Percentiles rank a stretch among this genome's conserved stretches.
Evolutionary conservation across 2,888 invertebrate genomes (phyloP).

Genomic region (Sepiola atlantica): DNA sequence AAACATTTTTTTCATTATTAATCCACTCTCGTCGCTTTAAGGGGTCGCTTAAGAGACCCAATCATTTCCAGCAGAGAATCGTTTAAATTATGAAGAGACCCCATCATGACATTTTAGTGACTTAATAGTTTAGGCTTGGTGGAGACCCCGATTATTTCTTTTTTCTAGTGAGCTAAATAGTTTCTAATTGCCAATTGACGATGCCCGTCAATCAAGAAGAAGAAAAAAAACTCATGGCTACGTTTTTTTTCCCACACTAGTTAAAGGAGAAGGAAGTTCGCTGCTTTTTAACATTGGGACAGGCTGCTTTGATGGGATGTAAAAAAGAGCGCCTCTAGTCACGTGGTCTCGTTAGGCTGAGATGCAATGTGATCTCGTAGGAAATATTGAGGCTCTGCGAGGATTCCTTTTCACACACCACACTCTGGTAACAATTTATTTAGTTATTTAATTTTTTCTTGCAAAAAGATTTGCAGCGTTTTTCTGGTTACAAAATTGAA

Average conservation of each 20-base stretch:
- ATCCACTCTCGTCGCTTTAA: not conserved
- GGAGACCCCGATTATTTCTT: not conserved
- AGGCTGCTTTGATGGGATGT: not conserved
- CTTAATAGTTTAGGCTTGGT: not conserved
- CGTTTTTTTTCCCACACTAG: not conserved
- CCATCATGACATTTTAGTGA: not conserved
- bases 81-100: not conserved
- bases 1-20: too few species aligned
- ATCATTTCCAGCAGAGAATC: not conserved
- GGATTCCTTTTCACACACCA: not conserved
- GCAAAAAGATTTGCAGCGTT: not conserved
- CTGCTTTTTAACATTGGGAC: not conserved
- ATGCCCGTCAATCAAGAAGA: not conserved
- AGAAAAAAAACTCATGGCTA: not conserved
- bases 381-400: not conserved
- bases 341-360: not conserved
- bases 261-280: not conserved
- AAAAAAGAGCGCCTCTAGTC: not conserved
- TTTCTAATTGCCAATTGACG: not conserved
- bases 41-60: too few species aligned
- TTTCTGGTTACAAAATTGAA: not conserved
- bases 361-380: not conserved
- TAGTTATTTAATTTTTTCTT: not conserved
- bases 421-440: not conserved
- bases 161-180: not conserved